Conservation (phyloP, 2,797 vertebrate genomes). For the Sebastolobus altivelis region DNA sequence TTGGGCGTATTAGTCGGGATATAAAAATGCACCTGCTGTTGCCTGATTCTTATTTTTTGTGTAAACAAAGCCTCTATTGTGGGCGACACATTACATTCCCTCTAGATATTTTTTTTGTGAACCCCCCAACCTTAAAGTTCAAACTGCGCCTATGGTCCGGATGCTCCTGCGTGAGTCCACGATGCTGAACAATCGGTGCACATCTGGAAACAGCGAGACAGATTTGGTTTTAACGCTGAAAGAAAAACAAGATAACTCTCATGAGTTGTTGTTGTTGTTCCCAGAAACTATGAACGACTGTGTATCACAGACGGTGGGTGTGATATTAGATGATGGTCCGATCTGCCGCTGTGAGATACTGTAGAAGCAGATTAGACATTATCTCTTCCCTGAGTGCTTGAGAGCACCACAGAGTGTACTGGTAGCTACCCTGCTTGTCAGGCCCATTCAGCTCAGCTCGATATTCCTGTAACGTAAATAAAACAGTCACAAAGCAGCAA, state of each 20-base stretch:
- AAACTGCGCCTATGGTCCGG: too few species aligned
- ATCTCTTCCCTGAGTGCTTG: conserved; percentile 66
- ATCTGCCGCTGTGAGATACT: conserved; percentile 50
- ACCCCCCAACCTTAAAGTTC: too few species aligned
- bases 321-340: conserved; percentile 63
- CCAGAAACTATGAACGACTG: conserved; percentile 10
- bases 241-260: conserved; percentile 21
- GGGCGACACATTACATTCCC: too few species aligned
- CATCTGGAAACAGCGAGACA: conserved; percentile 23
- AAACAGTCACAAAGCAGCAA: conserved; percentile 46
- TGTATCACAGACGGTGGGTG: conserved; percentile 40
- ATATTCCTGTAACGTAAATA: conserved; percentile 59
- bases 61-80: too few species aligned
- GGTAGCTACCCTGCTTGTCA: conserved; percentile 49
- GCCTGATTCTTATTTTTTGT: too few species aligned
- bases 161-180: conserved; percentile 17
- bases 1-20: too few species aligned
- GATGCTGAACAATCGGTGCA: conserved; percentile 23
- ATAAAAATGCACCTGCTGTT: too few species aligned
- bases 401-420: conserved; percentile 50
- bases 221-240: conserved; percentile 1
- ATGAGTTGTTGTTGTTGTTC: conserved; percentile 28
- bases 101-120: too few species aligned
- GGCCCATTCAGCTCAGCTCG: conserved; percentile 55
- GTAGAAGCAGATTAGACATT: conserved; percentile 65